Evolutionary conservation across 1,140 invertebrate genomes (phyloP), one percentile per base, ranked within the genome.

Genomic region (Battus philenor): DNA sequence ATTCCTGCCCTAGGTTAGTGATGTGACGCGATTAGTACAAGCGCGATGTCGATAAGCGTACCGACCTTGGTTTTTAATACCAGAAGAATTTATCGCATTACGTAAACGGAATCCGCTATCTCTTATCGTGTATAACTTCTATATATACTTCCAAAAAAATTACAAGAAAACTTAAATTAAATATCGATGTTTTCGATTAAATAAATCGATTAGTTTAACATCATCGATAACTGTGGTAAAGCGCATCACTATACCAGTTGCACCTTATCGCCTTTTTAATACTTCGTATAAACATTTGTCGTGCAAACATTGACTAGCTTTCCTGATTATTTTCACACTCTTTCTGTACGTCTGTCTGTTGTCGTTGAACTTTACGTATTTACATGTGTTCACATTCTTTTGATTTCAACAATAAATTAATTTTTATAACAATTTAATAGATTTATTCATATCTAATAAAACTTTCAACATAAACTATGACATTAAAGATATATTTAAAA

Each of bases 241-340:
- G 11, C 30, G 10, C 61, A 58, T 48, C 64, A 62, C 51, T 63
- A 55, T 29, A 13, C 17, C 26, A 33, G 47, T 31, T 76, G 68
- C 75, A 76, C 43, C 59, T 74, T 79, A 79, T 79, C 75, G 65
- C 58, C 48, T 72, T 75, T 71, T 73, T 72, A 74, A 74, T 75
- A 68, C 66, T 47, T 43, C 47, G 47, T 49, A 60, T 63, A 74
- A 75, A 76, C 75, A 74, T 79, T 73, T 63, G 59, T 55, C 38
- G 41, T 49, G 47, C 66, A 64, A 59, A 68, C 56, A 71, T 70
- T 69, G 65, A 58, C 54, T 49, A 68, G 54, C 20, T 36, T 12
- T 32, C 49, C 32, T 55, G 50, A 59, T 34, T 54, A 49, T 32
- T 44, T 44, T 50, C 36, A 26, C 46, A 49, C 41, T 46, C 47